Evolutionary conservation across 2,797 vertebrate genomes (phyloP).

Genomic region (Chloroceryle amazona): DNA sequence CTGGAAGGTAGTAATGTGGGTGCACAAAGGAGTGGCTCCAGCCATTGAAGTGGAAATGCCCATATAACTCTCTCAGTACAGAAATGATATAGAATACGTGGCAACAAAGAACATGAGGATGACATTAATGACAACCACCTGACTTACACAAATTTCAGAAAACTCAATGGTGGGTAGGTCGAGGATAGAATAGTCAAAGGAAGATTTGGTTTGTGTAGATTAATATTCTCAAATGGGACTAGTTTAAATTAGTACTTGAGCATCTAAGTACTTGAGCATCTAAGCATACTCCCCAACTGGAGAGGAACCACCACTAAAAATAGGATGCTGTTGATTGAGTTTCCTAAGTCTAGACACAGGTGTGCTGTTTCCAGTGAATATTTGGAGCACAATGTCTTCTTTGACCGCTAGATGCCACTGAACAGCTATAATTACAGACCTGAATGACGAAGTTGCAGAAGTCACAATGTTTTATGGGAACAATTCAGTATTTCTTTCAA

Average conservation of each 20-base stretch:
- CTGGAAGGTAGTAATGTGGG: neutral
- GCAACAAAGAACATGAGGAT: neutral
- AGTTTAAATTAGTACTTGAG: neutral
- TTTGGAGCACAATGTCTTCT: slow-evolving; percentile 1
- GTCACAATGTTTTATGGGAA: neutral
- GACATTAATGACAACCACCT: neutral
- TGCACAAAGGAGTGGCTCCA: neutral
- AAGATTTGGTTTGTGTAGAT: neutral
- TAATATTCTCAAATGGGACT: neutral
- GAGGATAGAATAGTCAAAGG: neutral
- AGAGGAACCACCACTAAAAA: neutral
- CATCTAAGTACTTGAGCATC: neutral
- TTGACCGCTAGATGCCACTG: slow-evolving; percentile 63
- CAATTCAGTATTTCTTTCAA: neutral
- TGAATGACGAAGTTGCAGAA: neutral
- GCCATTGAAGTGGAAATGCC: neutral
- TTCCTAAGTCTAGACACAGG: neutral
- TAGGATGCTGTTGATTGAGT: neutral
- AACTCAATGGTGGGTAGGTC: neutral
- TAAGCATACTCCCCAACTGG: neutral
- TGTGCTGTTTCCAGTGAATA: neutral
- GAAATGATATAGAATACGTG: neutral
- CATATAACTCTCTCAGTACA: neutral
- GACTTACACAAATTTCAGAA: neutral
- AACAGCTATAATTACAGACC: slow-evolving; percentile 25